phyloP scores from a whole-genome alignment of 2,888 invertebrate species.

The Eretmocerus hayati region DNA sequence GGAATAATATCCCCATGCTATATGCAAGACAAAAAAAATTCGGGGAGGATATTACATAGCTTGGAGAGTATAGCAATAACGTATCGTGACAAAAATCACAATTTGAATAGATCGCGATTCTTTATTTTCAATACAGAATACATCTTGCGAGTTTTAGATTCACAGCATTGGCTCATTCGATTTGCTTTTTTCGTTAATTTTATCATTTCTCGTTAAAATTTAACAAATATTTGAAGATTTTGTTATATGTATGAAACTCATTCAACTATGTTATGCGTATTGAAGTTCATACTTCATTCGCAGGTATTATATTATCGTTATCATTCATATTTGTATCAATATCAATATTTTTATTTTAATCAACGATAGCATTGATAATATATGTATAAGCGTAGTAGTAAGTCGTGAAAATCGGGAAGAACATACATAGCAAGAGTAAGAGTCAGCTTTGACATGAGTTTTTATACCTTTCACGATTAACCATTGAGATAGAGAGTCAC shows the following conservation, averaged over 20 bases:
- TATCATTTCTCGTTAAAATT: constrained; percentile 14
- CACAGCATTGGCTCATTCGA: constrained; percentile 23
- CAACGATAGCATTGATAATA: constrained; percentile 18
- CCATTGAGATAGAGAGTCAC: constrained; percentile 11
- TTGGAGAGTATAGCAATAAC: background rate
- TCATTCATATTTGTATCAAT: constrained; percentile 15
- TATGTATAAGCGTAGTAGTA: constrained; percentile 18
- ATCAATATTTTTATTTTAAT: constrained; percentile 16
- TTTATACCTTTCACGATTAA: background rate
- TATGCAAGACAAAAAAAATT: too few species aligned
- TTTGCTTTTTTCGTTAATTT: constrained; percentile 13
- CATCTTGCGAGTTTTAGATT: constrained; percentile 31
- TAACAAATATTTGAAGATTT: constrained; percentile 13
- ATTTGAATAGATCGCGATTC: too few species aligned
- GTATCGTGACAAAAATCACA: constrained; percentile 3
- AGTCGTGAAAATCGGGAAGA: constrained; percentile 18
- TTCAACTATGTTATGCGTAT: too few species aligned
- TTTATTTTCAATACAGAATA: constrained; percentile 37
- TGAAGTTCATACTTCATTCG: background rate
- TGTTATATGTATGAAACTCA: constrained; percentile 12
- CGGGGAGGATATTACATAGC: too few species aligned
- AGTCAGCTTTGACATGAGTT: constrained; percentile 1
- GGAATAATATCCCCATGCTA: too few species aligned
- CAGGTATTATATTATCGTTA: constrained; percentile 4
- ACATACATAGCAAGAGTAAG: constrained; percentile 12